Percentiles rank a stretch among this genome's conserved stretches.
phyloP scores from a whole-genome alignment of 2,797 vertebrate species.

The Gymnocypris eckloni region DNA sequence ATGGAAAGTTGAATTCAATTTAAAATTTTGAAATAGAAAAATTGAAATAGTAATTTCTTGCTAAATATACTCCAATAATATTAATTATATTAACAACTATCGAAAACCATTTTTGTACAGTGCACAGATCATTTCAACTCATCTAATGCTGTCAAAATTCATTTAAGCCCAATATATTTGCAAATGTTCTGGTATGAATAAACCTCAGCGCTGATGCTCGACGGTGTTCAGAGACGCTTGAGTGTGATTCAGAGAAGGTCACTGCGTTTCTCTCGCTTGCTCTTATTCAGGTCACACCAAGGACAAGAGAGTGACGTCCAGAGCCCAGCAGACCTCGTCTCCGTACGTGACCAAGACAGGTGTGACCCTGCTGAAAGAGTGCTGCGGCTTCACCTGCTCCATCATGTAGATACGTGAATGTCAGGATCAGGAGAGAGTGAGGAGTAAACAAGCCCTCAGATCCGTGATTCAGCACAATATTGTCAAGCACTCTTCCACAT shows the following conservation, averaged over 20 bases:
- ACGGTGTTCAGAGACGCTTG: not conserved
- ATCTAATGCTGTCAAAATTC: not conserved
- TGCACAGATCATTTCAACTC: not conserved
- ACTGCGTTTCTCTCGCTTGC: not conserved
- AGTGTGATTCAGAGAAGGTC: slow-evolving; percentile 33
- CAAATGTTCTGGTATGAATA: not conserved
- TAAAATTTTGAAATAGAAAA: too few relatives aligned
- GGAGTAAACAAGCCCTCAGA: slow-evolving; percentile 2
- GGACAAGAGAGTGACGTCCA: slow-evolving; percentile 75
- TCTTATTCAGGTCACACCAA: slow-evolving; percentile 69
- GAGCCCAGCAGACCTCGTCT: slow-evolving; percentile 76
- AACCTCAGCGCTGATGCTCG: not conserved
- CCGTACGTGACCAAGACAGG: slow-evolving; percentile 82
- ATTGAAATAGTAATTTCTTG: too few relatives aligned
- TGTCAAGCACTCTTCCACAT: slow-evolving; percentile 7
- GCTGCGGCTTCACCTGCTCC: slow-evolving; percentile 89
- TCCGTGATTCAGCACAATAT: slow-evolving; percentile 32
- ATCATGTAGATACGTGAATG: slow-evolving; percentile 78
- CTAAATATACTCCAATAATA: not conserved
- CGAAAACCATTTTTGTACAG: not conserved
- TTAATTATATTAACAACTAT: not conserved
- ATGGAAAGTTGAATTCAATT: too few relatives aligned
- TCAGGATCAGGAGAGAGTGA: not conserved
- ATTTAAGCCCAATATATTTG: not conserved
- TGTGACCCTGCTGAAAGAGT: slow-evolving; percentile 86